Evolutionary conservation across 2,888 invertebrate genomes (phyloP).

Genomic region (Philaethria dido): DNA sequence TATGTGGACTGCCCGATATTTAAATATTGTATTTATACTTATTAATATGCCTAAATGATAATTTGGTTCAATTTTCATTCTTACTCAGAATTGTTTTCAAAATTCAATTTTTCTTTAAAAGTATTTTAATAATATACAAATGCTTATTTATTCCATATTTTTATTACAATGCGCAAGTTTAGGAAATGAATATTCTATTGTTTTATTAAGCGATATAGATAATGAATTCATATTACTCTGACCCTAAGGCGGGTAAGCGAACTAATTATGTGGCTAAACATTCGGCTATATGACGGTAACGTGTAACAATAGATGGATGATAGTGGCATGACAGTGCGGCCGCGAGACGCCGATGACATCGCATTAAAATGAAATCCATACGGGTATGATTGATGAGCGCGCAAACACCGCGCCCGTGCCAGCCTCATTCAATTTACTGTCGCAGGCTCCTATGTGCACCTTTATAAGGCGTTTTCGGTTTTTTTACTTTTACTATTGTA

Average conservation of each 20-base stretch:
- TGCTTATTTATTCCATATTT: too few species aligned
- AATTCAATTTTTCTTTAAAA: not conserved
- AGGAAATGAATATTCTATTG: not conserved
- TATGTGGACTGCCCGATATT: constrained; percentile 20
- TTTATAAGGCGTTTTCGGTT: constrained; percentile 43
- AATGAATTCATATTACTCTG: constrained; percentile 21
- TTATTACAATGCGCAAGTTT: not conserved
- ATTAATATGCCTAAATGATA: not conserved
- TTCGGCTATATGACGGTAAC: constrained; percentile 42
- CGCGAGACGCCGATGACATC: constrained; percentile 78
- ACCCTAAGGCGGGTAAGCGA: constrained; percentile 25
- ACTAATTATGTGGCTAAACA: constrained; percentile 45
- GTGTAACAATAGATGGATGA: constrained; percentile 53
- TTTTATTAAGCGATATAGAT: not conserved
- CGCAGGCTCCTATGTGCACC: constrained; percentile 52
- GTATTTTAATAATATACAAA: too few species aligned
- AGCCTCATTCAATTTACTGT: constrained; percentile 79
- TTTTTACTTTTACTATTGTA: constrained; percentile 2
- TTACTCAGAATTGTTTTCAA: not conserved
- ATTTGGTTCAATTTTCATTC: not conserved
- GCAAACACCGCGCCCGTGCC: constrained; percentile 69
- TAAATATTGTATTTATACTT: not conserved
- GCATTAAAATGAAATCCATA: constrained; percentile 83
- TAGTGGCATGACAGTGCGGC: constrained; percentile 54
- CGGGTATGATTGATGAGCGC: constrained; percentile 78